phyloP scores from a whole-genome alignment of 2,113 vertebrate genomes.

The Dicentrarchus labrax region DNA sequence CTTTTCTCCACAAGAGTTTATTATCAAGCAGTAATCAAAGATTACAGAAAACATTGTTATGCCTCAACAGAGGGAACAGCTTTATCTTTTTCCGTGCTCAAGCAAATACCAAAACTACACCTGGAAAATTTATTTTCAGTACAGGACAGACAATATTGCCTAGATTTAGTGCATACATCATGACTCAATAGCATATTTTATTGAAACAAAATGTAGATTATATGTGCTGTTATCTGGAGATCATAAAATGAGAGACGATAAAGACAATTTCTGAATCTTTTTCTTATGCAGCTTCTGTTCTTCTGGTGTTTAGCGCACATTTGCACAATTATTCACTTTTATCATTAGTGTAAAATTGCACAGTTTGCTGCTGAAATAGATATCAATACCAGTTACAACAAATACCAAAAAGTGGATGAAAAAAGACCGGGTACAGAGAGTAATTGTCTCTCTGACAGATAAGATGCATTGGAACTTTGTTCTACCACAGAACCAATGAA shows the following conservation, averaged over 20 bases:
- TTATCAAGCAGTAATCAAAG: background rate
- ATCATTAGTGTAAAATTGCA: background rate
- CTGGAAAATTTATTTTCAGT: background rate
- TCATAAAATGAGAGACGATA: background rate
- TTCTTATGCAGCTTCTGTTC: too few species aligned
- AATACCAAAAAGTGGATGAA: background rate
- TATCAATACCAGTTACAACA: slow-evolving; percentile 2
- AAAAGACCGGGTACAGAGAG: background rate
- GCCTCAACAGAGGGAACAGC: background rate
- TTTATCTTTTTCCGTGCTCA: background rate
- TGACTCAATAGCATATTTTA: background rate
- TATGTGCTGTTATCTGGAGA: background rate
- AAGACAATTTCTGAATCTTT: background rate
- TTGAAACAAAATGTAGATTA: background rate
- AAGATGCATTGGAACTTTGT: slow-evolving; percentile 38
- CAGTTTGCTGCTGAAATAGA: background rate
- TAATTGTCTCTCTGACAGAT: slow-evolving; percentile 21
- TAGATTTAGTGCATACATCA: background rate
- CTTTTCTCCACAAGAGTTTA: background rate
- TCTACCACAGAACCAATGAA: slow-evolving; percentile 24
- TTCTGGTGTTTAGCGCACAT: background rate
- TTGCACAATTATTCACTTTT: background rate
- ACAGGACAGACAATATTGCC: background rate
- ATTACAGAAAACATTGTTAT: too few species aligned
- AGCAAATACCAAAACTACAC: background rate